Base-by-base conservation (phyloP, 2,797 vertebrate species). In the Molossus molossus region DNA sequence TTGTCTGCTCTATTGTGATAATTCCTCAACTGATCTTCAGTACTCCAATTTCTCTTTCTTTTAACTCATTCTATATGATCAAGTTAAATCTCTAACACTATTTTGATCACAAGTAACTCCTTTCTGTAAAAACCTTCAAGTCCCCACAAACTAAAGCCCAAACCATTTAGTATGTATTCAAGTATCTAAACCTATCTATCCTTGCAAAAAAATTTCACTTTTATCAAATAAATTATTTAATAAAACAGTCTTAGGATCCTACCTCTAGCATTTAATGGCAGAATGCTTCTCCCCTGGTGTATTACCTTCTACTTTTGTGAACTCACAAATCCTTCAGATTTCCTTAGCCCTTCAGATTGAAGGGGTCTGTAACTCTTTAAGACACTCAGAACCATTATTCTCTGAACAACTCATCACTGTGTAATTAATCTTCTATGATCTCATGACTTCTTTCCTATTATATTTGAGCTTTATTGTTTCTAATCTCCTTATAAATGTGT, bases 171-270 rank as follows among this genome's bases (percentile, higher is more conserved):
- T 5, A 8, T 48, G 1, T 69, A 29, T 75, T 90, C 20, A 87
- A 70, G 23, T 73, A 87, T 6, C 6, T 89, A 70, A 88, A 9
- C 2, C 18, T 76, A 67, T 27, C 48, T 72, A 25, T 37, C 1
- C 6, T 72, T 91, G 5, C 10, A 17, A 53, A 53, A 53, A 94
- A 82, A 17, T 33, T 13, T 12, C 7, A 84, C 4, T 87, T 11
- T 29, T 85, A n/a, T 55, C 15, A 67, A 95, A 65, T 84, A 81
- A 76, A 80, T 80, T 75, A 60, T 80, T 95, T 85, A 73, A 64
- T 82, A 18, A 65, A 67, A 67, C 8, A 73, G 0, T 50, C 14
- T 76, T 95, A 80, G 81, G 15, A 82, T 53, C 15, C 12, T 91
- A 9, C 3, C 21, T 86, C 3, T 93, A 48, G 18, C 55, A 53